Evolutionary conservation across 1,140 invertebrate species (phyloP), one percentile per base, ranked within the genome.

Genomic region (Monochamus saltuarius): DNA sequence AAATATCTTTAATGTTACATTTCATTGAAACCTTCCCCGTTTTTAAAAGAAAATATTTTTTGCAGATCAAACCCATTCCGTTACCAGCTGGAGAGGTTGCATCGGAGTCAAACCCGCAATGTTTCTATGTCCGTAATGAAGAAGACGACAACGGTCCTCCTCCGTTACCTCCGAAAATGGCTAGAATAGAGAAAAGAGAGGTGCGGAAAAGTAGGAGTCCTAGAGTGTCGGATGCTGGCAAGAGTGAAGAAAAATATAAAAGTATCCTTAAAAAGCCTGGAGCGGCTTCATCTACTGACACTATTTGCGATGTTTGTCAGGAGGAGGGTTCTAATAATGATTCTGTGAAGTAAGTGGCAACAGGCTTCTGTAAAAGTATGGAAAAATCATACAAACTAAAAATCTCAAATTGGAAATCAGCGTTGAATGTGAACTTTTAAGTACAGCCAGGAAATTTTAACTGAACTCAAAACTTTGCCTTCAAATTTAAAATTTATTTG

Each of bases 1-100:
- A n/a, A n/a, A n/a, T n/a, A n/a, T n/a, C n/a, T n/a, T n/a, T n/a
- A n/a, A n/a, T n/a, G n/a, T n/a, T n/a, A n/a, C n/a, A n/a, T n/a
- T n/a, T n/a, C n/a, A n/a, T n/a, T n/a, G n/a, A n/a, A n/a, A n/a
- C n/a, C n/a, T n/a, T n/a, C n/a, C n/a, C n/a, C n/a, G n/a, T n/a
- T n/a, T n/a, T n/a, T n/a, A n/a, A 29, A 6, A 29, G 10, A 35
- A 37, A 49, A 43, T 57, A 37, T 60, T 62, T 58, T 59, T 67
- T 74, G 34, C 75, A 91, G 85, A 91, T 92, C 47, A 92, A 91
- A 73, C 87, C 89, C 1, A 86, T 92, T 65, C 89, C 89, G 7
- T 81, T 89, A 65, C 89, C 89, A 1, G 88, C 88, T 50, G 88
- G 86, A 7, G 85, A 87, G 19, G 74, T 82, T 13, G 82, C 80